Base-by-base conservation (phyloP, 1,140 invertebrate genomes). In the Caerostris darwini region DNA sequence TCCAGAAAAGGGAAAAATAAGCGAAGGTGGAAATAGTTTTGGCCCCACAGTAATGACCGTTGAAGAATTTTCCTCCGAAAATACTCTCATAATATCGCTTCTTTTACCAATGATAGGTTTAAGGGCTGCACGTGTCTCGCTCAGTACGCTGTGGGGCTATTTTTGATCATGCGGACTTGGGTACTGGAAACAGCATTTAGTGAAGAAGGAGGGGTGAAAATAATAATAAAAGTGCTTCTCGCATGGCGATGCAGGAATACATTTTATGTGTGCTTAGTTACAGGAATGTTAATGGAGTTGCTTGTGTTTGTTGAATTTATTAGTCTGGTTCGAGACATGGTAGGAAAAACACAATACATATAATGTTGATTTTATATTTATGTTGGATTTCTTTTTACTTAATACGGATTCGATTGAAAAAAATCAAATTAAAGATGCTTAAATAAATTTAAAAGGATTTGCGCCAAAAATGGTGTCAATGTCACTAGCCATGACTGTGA, bases 21-120 rank as follows among this genome's bases (percentile, higher is more conserved):
- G 64, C 12, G 34, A 56, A 53, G 57, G 64, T 57, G 88, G 88
- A 90, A 90, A 90, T 90, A 90, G 88, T 90, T 90, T 90, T 90
- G 88, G 88, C 61, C 88, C 19, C 57, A 17, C 86, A 57, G 88
- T 90, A 90, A 90, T 90, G 88, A 90, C 88, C 88, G 88, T 69
- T 57, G 88, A 57, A 90, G 61, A 71, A 67, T 90, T 77, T 58
- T 71, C 56, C 71, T 90, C 67, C 88, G 88, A 69, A 90, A 57
- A 64, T 88, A 53, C 34, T 6, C 57, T 8, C 86, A 64, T 77
- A 90, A 90, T 77, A 90, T 90, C 54, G 50, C 88, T 90, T 90
- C 53, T 77, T 77, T 90, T 90, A 67, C 64, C 88, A 19, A n/a
- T 58, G 54, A 90, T 90, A 59, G 64, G 53, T 56, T 77, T 57